Evolutionary conservation across 2,113 vertebrate species (phyloP).

Genomic region (Ictidomys tridecemlineatus): DNA sequence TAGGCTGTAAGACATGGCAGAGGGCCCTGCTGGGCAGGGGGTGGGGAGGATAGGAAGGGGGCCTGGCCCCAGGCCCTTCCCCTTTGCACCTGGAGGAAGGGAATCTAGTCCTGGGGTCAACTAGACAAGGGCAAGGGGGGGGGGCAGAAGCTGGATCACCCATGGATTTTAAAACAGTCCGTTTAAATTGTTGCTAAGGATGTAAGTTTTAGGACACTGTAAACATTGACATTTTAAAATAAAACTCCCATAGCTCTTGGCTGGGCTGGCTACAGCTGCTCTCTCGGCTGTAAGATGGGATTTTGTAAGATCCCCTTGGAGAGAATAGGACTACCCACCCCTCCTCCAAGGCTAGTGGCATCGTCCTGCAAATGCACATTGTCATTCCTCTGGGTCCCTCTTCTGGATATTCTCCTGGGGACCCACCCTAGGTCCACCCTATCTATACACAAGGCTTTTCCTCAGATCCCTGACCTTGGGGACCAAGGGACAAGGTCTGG

Average conservation of each 20-base stretch:
- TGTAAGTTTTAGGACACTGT: no score
- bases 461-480: neutral
- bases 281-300: neutral
- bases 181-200: no score
- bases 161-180: no score
- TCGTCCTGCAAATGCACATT: neutral
- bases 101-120: neutral
- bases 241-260: neutral
- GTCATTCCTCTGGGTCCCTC: neutral
- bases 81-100: neutral
- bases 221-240: no score
- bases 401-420: neutral
- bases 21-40: no score
- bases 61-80: neutral
- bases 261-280: neutral
- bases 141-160: neutral
- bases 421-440: neutral
- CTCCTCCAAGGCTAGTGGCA: fast-evolving
- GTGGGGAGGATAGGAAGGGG: neutral
- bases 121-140: neutral
- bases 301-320: neutral
- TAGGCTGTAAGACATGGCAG: no score
- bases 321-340: fast-evolving
- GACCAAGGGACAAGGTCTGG: no score
- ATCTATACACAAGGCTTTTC: no score